phyloP scores from a whole-genome alignment of 2,113 vertebrate genomes.

The Neolamprologus kungweensis region DNA sequence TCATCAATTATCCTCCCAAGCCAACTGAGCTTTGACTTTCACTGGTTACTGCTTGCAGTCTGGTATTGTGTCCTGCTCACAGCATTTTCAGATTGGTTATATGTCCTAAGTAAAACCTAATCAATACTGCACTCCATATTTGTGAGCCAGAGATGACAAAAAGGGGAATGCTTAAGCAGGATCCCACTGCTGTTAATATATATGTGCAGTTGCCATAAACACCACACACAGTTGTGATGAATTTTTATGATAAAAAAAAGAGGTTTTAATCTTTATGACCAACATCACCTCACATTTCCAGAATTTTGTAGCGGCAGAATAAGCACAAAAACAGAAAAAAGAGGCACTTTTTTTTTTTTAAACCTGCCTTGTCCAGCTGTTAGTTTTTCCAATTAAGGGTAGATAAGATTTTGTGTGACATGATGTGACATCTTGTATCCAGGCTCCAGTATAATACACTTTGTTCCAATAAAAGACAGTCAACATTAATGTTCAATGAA shows the following conservation, averaged over 20 bases:
- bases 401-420: background rate
- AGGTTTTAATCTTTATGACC: background rate
- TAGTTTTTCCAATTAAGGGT: background rate
- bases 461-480: background rate
- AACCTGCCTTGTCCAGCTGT: background rate
- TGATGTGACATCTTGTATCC: background rate
- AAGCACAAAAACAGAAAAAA: background rate
- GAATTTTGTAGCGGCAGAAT: background rate
- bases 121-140: background rate
- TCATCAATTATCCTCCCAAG: background rate
- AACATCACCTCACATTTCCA: background rate
- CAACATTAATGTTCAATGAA: background rate
- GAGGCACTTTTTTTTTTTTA: accelerated
- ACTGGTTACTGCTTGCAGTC: background rate
- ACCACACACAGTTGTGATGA: background rate
- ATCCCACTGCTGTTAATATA: accelerated
- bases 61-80: background rate
- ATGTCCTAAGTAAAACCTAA: background rate
- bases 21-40: background rate
- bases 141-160: background rate
- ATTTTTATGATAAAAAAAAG: background rate
- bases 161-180: background rate
- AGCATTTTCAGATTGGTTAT: background rate
- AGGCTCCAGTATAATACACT: background rate
- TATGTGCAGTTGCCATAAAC: background rate